A percentile compares a stretch with the other conserved stretches of the same genome.
These are phyloP conservation scores for Coleophora deauratella DNA, from an alignment of 2,888 invertebrate species.

Conservation along the genomic window DNA sequence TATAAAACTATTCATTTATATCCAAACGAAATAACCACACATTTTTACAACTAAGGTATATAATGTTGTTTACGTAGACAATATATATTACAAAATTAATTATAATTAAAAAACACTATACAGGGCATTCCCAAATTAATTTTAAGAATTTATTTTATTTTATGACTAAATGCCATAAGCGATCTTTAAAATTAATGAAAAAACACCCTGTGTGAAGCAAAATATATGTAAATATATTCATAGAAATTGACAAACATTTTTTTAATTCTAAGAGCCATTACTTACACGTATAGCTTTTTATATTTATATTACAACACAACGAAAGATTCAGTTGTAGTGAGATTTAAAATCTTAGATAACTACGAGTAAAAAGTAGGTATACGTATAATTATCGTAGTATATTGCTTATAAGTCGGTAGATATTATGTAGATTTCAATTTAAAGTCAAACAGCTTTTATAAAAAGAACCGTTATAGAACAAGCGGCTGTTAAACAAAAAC, in stretches of 20 bases:
- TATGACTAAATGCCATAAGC: too few species aligned
- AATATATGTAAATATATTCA: not conserved
- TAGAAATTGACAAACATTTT: not conserved
- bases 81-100: conserved; percentile 10
- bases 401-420: conserved; percentile 45
- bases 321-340: conserved; percentile 35
- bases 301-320: conserved; percentile 8
- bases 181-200: conserved; percentile 16
- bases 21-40: conserved; percentile 36
- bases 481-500: too few species aligned
- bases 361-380: conserved; percentile 4
- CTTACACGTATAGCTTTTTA: not conserved
- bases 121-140: too few species aligned
- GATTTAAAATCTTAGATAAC: conserved; percentile 21
- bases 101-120: conserved; percentile 10
- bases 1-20: too few species aligned
- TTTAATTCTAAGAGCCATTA: not conserved
- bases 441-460: too few species aligned
- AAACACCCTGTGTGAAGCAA: not conserved
- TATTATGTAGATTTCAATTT: too few species aligned
- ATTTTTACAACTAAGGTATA: conserved; percentile 1
- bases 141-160: too few species aligned
- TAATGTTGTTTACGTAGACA: not conserved
- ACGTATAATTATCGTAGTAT: conserved; percentile 15
- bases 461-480: too few species aligned